phyloP scores from a whole-genome alignment of 2,797 vertebrate genomes.

The Melanotaenia maccullochi region DNA sequence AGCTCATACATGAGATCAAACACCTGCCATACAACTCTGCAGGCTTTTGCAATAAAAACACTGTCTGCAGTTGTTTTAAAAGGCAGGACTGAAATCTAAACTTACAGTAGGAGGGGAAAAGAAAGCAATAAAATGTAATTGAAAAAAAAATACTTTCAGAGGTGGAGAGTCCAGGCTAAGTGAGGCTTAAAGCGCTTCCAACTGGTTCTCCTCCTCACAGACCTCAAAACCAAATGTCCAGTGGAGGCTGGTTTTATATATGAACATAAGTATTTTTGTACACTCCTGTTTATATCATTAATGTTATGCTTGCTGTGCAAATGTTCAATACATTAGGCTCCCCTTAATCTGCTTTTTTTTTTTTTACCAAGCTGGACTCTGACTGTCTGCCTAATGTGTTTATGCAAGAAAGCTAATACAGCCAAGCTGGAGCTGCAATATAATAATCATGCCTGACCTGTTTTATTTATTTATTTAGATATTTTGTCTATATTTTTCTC shows the following conservation, averaged over 20 bases:
- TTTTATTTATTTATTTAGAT: slow-evolving; percentile 10
- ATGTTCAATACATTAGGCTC: slow-evolving; percentile 43
- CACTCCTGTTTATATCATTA: slow-evolving; percentile 71
- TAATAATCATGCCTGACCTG: slow-evolving; percentile 9
- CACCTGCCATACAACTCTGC: slow-evolving; percentile 36
- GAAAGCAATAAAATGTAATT: slow-evolving; percentile 33
- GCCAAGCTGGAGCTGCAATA: slow-evolving; percentile 25
- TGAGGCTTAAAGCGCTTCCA: slow-evolving; percentile 56
- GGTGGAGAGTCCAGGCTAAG: slow-evolving; percentile 42
- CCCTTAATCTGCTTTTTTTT: slow-evolving; percentile 33
- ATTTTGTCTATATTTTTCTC: slow-evolving; percentile 19
- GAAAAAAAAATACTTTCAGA: slow-evolving; percentile 32
- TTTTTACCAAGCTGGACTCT: slow-evolving; percentile 43
- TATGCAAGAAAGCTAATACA: slow-evolving; percentile 35
- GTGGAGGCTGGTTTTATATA: slow-evolving; percentile 59
- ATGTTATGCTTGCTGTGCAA: slow-evolving; percentile 45
- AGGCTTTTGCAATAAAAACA: slow-evolving; percentile 39
- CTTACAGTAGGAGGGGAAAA: not conserved
- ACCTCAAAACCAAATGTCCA: slow-evolving; percentile 61
- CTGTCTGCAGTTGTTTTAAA: slow-evolving; percentile 43
- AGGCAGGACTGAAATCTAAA: slow-evolving; percentile 30
- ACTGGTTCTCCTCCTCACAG: slow-evolving; percentile 50
- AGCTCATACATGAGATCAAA: slow-evolving; percentile 19
- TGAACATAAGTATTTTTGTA: slow-evolving; percentile 56
- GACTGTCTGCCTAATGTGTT: slow-evolving; percentile 36